phyloP scores from a whole-genome alignment of 1,140 invertebrate genomes.

The Oryzaephilus surinamensis region DNA sequence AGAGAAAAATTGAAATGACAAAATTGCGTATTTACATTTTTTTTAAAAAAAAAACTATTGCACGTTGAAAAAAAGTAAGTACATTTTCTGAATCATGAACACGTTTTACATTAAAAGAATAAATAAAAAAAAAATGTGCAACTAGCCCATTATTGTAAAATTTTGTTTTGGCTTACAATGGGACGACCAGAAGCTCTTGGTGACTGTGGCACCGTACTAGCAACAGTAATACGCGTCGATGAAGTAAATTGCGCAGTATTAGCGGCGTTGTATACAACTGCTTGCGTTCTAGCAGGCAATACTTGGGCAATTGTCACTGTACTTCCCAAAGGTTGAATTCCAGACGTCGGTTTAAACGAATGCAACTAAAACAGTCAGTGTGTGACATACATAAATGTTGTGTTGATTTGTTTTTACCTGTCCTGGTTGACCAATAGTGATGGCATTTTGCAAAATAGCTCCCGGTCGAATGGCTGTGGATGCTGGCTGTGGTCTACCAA shows the following conservation, averaged over 20 bases:
- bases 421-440: conserved; percentile 24
- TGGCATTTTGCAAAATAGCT: conserved; percentile 20
- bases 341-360: conserved; percentile 27
- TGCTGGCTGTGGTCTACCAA: conserved; percentile 21
- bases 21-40: too few species aligned
- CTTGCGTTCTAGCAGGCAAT: conserved; percentile 30
- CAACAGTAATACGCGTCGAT: conserved; percentile 25
- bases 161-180: conserved; percentile 16
- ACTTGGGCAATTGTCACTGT: conserved; percentile 32
- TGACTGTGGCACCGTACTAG: conserved; percentile 17
- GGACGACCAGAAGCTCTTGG: conserved; percentile 24
- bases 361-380: too few species aligned
- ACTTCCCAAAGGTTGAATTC: conserved; percentile 28
- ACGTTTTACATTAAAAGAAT: too few species aligned
- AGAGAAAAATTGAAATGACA: too few species aligned
- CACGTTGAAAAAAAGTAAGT: too few species aligned
- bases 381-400: conserved; percentile 14
- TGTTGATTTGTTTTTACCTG: conserved; percentile 30
- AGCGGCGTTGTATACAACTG: conserved; percentile 31
- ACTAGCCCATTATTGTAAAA: neutral
- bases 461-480: neutral
- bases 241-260: conserved; percentile 27
- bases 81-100: too few species aligned
- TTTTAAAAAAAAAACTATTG: too few species aligned
- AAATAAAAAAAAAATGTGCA: too few species aligned